Evolutionary conservation across 2,113 vertebrate species (phyloP).

Genomic region (Hassar affinis): DNA sequence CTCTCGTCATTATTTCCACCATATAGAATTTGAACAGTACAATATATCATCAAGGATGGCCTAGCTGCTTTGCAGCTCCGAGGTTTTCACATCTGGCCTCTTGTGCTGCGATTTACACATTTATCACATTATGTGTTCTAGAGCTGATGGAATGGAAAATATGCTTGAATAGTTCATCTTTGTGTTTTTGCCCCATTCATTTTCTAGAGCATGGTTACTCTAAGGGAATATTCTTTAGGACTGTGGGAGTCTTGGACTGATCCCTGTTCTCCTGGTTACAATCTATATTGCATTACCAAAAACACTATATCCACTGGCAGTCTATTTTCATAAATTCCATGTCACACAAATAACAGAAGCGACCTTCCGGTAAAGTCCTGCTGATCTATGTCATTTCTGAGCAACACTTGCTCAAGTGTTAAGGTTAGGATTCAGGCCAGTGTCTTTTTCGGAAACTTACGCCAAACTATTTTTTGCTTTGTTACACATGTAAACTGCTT

Average conservation of each 20-base stretch:
- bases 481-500: neutral
- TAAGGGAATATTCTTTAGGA: neutral
- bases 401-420: neutral
- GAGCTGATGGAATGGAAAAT: neutral
- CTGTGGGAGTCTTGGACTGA: neutral
- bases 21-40: slow-evolving; percentile 8
- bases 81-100: neutral
- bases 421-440: neutral
- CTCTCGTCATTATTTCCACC: slow-evolving; percentile 9
- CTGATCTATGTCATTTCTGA: neutral
- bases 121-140: neutral
- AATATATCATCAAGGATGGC: slow-evolving; percentile 2
- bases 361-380: neutral
- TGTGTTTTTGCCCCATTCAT: neutral
- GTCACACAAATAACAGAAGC: neutral
- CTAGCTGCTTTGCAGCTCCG: neutral
- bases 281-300: neutral
- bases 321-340: neutral
- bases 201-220: neutral
- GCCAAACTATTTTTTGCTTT: neutral
- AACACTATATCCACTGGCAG: neutral
- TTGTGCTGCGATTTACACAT: neutral
- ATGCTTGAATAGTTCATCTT: neutral
- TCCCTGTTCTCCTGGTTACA: neutral
- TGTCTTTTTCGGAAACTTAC: neutral